phyloP scores from a whole-genome alignment of 2,797 vertebrate genomes.

The Phataginus tetradactyla region DNA sequence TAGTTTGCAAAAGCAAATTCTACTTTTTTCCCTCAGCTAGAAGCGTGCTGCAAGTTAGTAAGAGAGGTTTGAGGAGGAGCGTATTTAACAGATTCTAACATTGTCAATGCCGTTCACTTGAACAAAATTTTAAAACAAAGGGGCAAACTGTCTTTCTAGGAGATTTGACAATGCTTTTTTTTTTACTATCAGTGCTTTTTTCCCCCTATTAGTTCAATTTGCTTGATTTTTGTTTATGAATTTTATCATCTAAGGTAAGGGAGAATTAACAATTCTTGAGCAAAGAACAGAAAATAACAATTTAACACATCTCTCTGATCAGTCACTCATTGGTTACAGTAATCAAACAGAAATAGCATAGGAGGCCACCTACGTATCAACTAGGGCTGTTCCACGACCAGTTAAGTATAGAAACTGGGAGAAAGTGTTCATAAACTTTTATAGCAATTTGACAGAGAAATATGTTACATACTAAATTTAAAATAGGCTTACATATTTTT shows the following conservation, averaged over 20 bases:
- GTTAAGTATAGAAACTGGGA: background rate
- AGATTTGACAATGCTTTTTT: background rate
- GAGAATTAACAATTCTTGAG: background rate
- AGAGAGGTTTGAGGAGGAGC: background rate
- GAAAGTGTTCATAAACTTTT: background rate
- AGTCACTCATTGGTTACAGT: background rate
- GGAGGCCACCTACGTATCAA: background rate
- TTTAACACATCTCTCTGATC: background rate
- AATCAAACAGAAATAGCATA: background rate
- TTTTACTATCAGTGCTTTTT: background rate
- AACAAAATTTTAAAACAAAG: background rate
- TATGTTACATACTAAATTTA: background rate
- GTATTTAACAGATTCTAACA: background rate
- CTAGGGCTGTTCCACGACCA: background rate
- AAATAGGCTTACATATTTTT: background rate
- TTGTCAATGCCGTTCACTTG: background rate
- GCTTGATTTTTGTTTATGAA: conserved; percentile 21
- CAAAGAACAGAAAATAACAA: background rate
- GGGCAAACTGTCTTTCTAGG: background rate
- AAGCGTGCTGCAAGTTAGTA: background rate
- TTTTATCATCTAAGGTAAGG: conserved; percentile 15
- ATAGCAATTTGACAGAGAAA: background rate
- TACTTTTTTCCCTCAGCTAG: conserved; percentile 33
- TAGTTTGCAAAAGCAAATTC: conserved; percentile 55
- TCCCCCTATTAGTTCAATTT: background rate